phyloP scores from a whole-genome alignment of 2,797 vertebrate species.

The Peromyscus melanophrys region DNA sequence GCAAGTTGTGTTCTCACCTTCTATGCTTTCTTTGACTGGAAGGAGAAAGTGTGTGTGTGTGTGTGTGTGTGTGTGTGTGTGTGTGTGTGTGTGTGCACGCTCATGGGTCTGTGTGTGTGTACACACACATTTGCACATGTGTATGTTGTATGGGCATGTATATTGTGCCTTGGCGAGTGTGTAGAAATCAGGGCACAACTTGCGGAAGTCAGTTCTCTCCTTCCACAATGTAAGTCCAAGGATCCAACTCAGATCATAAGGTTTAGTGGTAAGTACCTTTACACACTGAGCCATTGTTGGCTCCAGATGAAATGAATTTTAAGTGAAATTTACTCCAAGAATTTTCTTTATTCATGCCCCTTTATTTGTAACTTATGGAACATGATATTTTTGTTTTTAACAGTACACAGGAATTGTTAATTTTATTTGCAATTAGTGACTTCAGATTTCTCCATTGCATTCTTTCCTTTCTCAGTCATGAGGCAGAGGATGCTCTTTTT shows the following conservation, averaged over 20 bases:
- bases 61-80: background rate
- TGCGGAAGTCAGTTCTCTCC: background rate
- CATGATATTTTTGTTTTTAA: conserved; percentile 45
- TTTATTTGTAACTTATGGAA: background rate
- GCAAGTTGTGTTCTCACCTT: conserved; percentile 12
- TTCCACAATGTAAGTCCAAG: background rate
- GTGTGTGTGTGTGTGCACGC: background rate
- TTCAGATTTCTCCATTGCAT: conserved; percentile 1
- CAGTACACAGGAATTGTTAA: background rate
- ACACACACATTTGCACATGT: background rate
- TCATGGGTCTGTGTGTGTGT: background rate
- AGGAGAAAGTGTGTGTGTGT: background rate
- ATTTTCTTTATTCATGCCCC: background rate
- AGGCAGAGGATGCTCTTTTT: background rate
- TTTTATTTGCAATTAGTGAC: conserved; percentile 25
- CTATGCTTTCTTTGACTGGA: background rate
- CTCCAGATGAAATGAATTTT: background rate
- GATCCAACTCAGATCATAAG: background rate
- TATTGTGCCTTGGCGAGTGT: background rate
- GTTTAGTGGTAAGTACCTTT: background rate
- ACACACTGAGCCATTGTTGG: background rate
- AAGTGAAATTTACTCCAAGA: background rate
- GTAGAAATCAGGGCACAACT: background rate
- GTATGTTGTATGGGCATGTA: background rate
- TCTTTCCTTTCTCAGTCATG: background rate